Evolutionary conservation across 2,888 invertebrate genomes (phyloP), one percentile per base, ranked within the genome.

Genomic region (Macrophya annulata): DNA sequence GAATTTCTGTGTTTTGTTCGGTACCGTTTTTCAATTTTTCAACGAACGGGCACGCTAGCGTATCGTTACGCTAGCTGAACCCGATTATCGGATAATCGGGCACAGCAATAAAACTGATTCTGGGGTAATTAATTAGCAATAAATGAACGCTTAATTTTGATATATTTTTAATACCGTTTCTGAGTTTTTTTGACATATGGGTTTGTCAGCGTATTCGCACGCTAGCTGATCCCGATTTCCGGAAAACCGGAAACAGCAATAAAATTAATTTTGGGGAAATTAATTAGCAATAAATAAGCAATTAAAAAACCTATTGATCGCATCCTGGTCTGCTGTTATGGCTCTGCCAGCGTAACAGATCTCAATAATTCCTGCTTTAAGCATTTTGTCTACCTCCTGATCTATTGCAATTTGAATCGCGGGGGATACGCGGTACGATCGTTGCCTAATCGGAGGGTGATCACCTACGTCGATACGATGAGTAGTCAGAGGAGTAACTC

Each of bases 221-320:
- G 77, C 77, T 51, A 77, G 77, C 77, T 77, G 77, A 77, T 55
- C 77, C 77, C 55, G 77, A 74, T 77, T 77, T 74, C 37, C 77
- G 5, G 77, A 55, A 12, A 77, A 77, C 31, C 77, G 51, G 77
- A 15, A 37, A 25, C 12, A 51, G 77, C 77, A 77, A 77, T 48
- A 77, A 77, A 48, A 77, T 77, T 55, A 0, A 77, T 77, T 77
- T 31, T 17, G 31, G 51, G n/a, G 77, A 17, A 77, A 77, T 77
- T 77, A 77, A 77, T 77, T 51, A 77, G 51, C 77, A 77, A 55
- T 55, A 31, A 77, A 77, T 77, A 77, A 51, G 76, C 76, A 77
- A 77, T 77, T 31, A 77, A 77, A 77, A 77, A 55, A 4, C 55
- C 51, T 51, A 77, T 51, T n/a, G 51, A 37, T 77, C 55, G 8